Base-by-base conservation (phyloP, 2,113 vertebrate genomes). In the Verasper variegatus region DNA sequence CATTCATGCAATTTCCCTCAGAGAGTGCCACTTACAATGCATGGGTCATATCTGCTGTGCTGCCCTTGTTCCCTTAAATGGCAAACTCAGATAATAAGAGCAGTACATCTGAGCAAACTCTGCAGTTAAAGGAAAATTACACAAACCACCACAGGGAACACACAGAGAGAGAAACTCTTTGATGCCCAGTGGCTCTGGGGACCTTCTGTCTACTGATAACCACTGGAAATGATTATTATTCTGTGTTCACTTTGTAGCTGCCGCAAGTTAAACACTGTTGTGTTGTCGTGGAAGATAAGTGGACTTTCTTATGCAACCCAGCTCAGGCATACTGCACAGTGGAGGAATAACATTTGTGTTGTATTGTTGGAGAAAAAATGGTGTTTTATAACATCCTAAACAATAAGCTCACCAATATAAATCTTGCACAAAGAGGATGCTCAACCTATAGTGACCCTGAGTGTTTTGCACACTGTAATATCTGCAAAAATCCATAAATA, bases 151-250 rank as follows among this genome's bases (percentile, higher is more conserved):
- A 42, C 11, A 74, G 58, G 76, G 61, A 78, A 20, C 15, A 54
- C 24, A 51, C 0, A 42, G 40, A 42, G 57, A 74, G 56, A 55
- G n/a, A 80, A 76, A 71, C 24, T 23, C 77, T 86, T 88, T 89
- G 78, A 88, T 84, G 81, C 80, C 63, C 20, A 5, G 47, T 73
- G 75, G 65, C 76, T 71, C 40, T 49, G 40, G 54, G 45, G 72
- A 58, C 57, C 68, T 63, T 42, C 42, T 71, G 59, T 58, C 26
- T 12, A 66, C 74, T 70, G 74, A 85, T 89, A 80, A 84, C 24
- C n/a, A 35, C n/a, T 65, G 61, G 58, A 71, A 76, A 61, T 71
- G 67, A 78, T 35, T 27, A 80, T 75, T 83, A 31, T 71, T 86
- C 74, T 68, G 60, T 11, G 11, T 66, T 35, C 42, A 63, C 74